These are phyloP conservation scores for Furnarius figulus DNA, from an alignment of 2,113 vertebrate genomes.

Conservation along the genomic window DNA sequence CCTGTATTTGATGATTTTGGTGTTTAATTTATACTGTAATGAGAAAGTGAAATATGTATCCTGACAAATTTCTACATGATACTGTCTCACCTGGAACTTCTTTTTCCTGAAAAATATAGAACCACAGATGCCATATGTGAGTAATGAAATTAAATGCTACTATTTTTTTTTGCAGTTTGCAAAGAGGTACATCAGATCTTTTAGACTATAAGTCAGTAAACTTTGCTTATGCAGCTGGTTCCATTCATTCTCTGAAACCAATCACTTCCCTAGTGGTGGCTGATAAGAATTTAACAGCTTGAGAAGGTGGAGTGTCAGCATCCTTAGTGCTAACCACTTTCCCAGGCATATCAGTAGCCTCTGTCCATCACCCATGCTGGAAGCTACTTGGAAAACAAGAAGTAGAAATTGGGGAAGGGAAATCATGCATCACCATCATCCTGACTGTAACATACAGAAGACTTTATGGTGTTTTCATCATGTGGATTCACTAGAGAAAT, in stretches of 20 bases:
- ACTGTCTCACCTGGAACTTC: neutral
- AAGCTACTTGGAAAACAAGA: slow-evolving; percentile 57
- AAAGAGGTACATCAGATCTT: slow-evolving; percentile 35
- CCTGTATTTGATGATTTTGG: neutral
- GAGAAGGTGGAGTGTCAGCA: slow-evolving; percentile 48
- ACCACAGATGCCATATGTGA: neutral
- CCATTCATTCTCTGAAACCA: slow-evolving; percentile 73
- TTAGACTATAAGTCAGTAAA: slow-evolving; percentile 63
- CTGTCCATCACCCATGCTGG: slow-evolving; percentile 5
- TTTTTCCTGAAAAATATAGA: neutral
- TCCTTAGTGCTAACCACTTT: slow-evolving; percentile 43
- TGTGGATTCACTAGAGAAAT: slow-evolving; percentile 81
- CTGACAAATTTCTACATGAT: neutral
- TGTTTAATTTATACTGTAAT: neutral
- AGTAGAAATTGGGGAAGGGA: slow-evolving; percentile 45
- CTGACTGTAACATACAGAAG: slow-evolving; percentile 40
- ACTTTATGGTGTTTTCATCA: slow-evolving; percentile 71
- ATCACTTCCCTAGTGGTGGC: slow-evolving; percentile 55
- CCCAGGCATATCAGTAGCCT: slow-evolving; percentile 5
- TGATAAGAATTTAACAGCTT: slow-evolving; percentile 62
- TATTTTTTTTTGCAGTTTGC: slow-evolving; percentile 47
- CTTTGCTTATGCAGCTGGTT: slow-evolving; percentile 72
- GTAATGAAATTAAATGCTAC: neutral
- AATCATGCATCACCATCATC: slow-evolving; percentile 74
- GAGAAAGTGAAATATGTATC: neutral